Evolutionary conservation across 1,140 invertebrate genomes (phyloP), one percentile per base, ranked within the genome.

Genomic region (Schmidtea mediterranea): DNA sequence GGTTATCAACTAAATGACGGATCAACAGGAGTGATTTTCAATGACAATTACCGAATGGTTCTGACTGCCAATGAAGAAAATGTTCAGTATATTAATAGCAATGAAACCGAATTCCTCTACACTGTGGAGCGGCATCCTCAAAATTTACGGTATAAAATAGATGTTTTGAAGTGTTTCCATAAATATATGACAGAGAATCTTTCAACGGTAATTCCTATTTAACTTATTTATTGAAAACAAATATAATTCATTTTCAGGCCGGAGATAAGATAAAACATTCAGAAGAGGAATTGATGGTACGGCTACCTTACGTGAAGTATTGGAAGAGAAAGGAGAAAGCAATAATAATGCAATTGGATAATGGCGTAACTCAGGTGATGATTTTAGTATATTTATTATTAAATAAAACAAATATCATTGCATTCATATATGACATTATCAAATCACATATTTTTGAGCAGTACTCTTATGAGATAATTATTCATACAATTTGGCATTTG

Each of bases 141-240:
- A 36, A 61, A 72, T 3, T 69, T 92, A 15, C 78, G 80, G 36
- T 95, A 97, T 66, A 97, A 97, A 67, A 84, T 95, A 68, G 89
- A 82, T 56, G 68, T 97, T 1, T 70, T 97, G 36, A 79, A 80
- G 12, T 97, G 94, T 65, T 97, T 98, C 66, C 74, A 79, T 51
- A 77, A 83, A 57, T 98, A 98, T 61, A 98, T 97, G 90, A 81
- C 77, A 58, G 86, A 95, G 59, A 82, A 95, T 71, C 68, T 98
- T 47, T 74, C 94, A 56, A 92, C 90, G 71, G 69, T 70, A 55
- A 57, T 39, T 52, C 1, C 13, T 2, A 23, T 21, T 45, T 37
- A 22, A 48, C 23, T 51, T 51, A 10, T 49, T 47, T 53, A 19
- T 21, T 21, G 22, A 45, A 21, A 32, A 32, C 10, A 32, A 32